Evolutionary conservation across 2,113 vertebrate genomes (phyloP).

Genomic region (Varanus komodoensis): DNA sequence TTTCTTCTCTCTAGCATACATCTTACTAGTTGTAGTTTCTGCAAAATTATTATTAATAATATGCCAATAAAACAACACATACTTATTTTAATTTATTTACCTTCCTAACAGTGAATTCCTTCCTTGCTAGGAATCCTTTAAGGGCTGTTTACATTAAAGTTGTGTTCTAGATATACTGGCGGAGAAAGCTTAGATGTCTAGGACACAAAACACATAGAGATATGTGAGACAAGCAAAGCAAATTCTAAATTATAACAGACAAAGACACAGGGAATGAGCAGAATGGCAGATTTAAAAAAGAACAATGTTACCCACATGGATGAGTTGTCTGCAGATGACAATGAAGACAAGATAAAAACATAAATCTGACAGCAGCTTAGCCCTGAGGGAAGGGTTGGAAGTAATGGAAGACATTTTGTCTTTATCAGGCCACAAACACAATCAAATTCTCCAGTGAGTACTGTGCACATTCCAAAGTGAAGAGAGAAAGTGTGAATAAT

Average conservation of each 20-base stretch:
- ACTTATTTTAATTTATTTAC: not conserved
- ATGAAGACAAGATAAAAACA: slow-evolving; percentile 55
- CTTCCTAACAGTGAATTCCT: not conserved
- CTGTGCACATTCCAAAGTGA: slow-evolving; percentile 29
- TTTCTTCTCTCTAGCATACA: not conserved
- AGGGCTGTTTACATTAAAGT: too few species aligned
- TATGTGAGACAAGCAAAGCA: slow-evolving; percentile 31
- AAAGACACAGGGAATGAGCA: slow-evolving; percentile 28
- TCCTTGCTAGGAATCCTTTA: not conserved
- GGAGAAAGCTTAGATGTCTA: not conserved
- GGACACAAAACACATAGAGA: not conserved
- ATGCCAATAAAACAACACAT: not conserved
- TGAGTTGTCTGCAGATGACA: slow-evolving; percentile 46
- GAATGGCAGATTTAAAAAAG: slow-evolving; percentile 28
- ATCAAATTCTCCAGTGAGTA: slow-evolving; percentile 35
- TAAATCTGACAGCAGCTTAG: slow-evolving; percentile 49
- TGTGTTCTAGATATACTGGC: not conserved
- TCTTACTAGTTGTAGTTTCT: not conserved
- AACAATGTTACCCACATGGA: slow-evolving; percentile 25
- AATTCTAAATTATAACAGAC: slow-evolving; percentile 37
- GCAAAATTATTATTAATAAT: not conserved
- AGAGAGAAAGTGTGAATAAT: slow-evolving; percentile 32
- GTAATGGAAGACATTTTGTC: slow-evolving; percentile 56
- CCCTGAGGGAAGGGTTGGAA: slow-evolving; percentile 52
- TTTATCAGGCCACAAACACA: slow-evolving; percentile 54